A percentile compares a stretch with the other conserved stretches of the same genome.
Evolutionary conservation across 2,888 invertebrate species (phyloP).

Genomic region (Melipona bicolor): DNA sequence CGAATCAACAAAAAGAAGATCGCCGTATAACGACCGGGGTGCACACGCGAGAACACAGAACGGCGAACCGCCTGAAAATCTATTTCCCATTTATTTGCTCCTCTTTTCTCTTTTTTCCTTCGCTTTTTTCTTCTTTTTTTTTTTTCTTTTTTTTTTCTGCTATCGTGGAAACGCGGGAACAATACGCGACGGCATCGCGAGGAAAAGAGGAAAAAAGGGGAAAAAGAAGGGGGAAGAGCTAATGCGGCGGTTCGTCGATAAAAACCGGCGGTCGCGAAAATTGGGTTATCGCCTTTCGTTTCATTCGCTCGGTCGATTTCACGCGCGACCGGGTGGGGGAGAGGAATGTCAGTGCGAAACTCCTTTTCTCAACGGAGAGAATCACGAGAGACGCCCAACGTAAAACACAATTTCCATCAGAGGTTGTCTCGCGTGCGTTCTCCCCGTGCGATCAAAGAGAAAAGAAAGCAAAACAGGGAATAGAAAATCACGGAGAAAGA

Average conservation of each 20-base stretch:
- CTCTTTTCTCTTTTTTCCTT: not conserved
- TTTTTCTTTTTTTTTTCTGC: not conserved
- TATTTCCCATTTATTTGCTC: slow-evolving; percentile 18
- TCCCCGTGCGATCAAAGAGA: not conserved
- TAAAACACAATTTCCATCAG: too few relatives aligned
- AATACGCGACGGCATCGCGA: slow-evolving; percentile 23
- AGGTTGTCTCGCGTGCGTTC: not conserved
- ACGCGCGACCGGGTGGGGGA: too few relatives aligned
- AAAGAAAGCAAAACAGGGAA: not conserved
- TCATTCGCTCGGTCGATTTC: slow-evolving; percentile 35
- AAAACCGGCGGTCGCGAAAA: slow-evolving; percentile 49
- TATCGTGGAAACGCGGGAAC: slow-evolving; percentile 21
- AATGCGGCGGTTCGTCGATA: slow-evolving; percentile 50
- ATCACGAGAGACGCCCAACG: slow-evolving; percentile 38
- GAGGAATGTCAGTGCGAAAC: not conserved
- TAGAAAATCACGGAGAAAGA: not conserved
- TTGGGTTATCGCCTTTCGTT: slow-evolving; percentile 56
- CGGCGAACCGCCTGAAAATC: not conserved
- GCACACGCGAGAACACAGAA: not conserved
- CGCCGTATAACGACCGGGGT: too few relatives aligned
- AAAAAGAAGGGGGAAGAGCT: not conserved
- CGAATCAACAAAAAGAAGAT: not conserved
- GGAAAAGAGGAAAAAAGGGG: not conserved
- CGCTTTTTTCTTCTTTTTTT: too few relatives aligned
- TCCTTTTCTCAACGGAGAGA: slow-evolving; percentile 9